Conservation (phyloP, 2,888 invertebrate genomes). For the Epistrophe grossulariae region DNA sequence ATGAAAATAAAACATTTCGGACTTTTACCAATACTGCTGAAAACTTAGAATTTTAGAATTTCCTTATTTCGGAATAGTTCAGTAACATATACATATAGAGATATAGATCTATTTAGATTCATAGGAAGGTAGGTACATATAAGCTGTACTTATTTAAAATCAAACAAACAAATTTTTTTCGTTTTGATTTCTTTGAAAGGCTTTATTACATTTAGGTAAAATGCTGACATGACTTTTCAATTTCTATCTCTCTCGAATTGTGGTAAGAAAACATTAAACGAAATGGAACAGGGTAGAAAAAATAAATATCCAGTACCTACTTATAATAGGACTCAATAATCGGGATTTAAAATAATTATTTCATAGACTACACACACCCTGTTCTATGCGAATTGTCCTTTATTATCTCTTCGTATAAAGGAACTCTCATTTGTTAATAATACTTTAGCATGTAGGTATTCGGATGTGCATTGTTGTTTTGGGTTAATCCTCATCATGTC, state of each 20-base stretch:
- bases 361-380: slow-evolving; percentile 67
- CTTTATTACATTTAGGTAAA: neutral
- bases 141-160: neutral
- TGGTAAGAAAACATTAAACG: slow-evolving; percentile 64
- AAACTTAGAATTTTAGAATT: too few relatives aligned
- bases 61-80: too few relatives aligned
- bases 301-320: slow-evolving; percentile 1
- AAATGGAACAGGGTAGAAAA: slow-evolving; percentile 42
- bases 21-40: too few relatives aligned
- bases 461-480: slow-evolving; percentile 77
- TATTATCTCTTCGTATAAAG: slow-evolving; percentile 84
- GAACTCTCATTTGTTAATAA: slow-evolving; percentile 79
- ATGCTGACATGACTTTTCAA: slow-evolving; percentile 46
- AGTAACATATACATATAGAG: too few relatives aligned
- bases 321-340: slow-evolving; percentile 60
- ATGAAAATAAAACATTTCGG: too few relatives aligned
- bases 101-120: neutral
- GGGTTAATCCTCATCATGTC: slow-evolving; percentile 83
- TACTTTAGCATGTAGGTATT: slow-evolving; percentile 76
- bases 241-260: slow-evolving; percentile 63
- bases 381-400: slow-evolving; percentile 82
- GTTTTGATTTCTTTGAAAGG: neutral
- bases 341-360: slow-evolving; percentile 72
- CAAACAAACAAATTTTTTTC: neutral
- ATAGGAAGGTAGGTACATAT: neutral